Conservation (phyloP, 2,113 vertebrate genomes). For the Copsychus sechellarum region DNA sequence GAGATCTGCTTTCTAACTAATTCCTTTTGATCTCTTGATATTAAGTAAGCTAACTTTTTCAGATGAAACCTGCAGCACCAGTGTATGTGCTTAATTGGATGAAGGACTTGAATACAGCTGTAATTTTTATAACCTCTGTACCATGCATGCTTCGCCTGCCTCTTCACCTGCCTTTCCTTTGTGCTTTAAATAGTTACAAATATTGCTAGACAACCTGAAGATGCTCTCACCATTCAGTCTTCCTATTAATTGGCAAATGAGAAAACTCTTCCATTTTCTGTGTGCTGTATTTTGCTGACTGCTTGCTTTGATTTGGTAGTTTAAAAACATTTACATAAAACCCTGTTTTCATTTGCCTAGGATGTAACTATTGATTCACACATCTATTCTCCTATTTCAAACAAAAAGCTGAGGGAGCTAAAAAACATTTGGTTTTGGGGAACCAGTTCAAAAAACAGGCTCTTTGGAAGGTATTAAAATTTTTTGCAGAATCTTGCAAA, state of each 20-base stretch:
- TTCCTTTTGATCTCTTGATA: neutral
- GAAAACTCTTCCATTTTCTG: neutral
- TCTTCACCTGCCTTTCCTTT: neutral
- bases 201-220: neutral
- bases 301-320: conserved; percentile 1
- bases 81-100: neutral
- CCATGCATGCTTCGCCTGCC: neutral
- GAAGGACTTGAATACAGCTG: neutral
- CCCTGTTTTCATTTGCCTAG: neutral
- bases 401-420: neutral
- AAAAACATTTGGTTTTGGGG: neutral
- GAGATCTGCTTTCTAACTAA: neutral
- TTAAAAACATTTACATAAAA: conserved; percentile 22
- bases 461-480: neutral
- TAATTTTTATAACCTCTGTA: neutral
- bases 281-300: neutral
- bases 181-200: neutral
- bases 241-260: neutral
- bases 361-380: neutral
- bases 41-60: neutral
- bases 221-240: neutral
- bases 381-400: neutral
- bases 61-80: neutral
- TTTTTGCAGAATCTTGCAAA: neutral
- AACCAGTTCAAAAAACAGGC: neutral